Conservation (phyloP, 2,113 vertebrate genomes). For the Prolemur simus region DNA sequence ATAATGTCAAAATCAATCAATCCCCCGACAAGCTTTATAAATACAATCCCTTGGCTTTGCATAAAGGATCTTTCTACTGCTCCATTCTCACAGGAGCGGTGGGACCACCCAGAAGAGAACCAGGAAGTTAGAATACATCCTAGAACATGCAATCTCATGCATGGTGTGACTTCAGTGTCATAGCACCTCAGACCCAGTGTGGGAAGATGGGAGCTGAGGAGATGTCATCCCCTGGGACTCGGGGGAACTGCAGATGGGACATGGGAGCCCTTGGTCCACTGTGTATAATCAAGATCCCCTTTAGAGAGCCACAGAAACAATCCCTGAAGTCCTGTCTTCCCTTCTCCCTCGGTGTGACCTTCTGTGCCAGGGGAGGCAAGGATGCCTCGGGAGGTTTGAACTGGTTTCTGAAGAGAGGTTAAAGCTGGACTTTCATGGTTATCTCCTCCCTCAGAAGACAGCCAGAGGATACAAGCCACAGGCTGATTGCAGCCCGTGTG, state of each 20-base stretch:
- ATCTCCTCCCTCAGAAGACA: neutral
- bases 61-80: neutral
- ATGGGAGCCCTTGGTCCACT: neutral
- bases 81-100: neutral
- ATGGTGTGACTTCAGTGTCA: neutral
- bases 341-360: neutral
- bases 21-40: constrained; percentile 22
- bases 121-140: neutral
- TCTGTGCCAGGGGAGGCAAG: neutral
- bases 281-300: neutral
- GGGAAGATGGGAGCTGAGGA: neutral
- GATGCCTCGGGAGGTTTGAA: neutral
- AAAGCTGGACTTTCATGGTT: neutral
- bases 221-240: neutral
- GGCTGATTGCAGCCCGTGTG: neutral
- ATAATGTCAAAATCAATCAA: constrained; percentile 62
- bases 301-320: neutral
- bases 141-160: neutral
- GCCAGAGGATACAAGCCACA: neutral
- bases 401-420: neutral
- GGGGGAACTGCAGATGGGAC: neutral
- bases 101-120: neutral
- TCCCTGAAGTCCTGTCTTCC: neutral
- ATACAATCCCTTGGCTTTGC: constrained; percentile 37
- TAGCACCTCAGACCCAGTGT: neutral